Conservation (phyloP, 2,113 vertebrate species). For the Lepisosteus oculatus region DNA sequence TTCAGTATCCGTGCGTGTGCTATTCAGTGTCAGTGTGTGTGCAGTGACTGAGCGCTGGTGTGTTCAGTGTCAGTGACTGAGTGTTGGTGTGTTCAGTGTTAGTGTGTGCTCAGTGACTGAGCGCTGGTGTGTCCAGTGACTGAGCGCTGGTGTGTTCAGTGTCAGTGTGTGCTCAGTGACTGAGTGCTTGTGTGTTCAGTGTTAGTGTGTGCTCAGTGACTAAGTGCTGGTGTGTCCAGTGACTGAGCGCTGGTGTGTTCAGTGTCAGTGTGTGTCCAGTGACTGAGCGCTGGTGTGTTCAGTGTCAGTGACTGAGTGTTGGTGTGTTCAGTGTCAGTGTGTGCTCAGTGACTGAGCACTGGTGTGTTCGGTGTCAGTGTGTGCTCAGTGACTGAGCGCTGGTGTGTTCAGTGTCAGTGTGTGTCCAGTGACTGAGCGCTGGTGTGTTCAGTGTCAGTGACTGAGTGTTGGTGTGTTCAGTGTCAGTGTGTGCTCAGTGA, state of each 20-base stretch:
- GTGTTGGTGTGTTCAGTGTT: too few relatives aligned
- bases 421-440: too few relatives aligned
- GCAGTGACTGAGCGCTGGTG: too few relatives aligned
- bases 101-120: too few relatives aligned
- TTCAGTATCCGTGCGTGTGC: constrained; percentile 10
- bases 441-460: not conserved
- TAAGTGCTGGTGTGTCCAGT: not conserved
- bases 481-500: not conserved
- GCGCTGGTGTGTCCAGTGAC: not conserved
- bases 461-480: not conserved
- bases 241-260: not conserved
- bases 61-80: too few relatives aligned
- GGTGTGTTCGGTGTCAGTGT: too few relatives aligned
- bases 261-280: not conserved
- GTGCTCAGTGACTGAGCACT: too few relatives aligned
- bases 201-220: too few relatives aligned
- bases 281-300: not conserved
- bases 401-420: too few relatives aligned
- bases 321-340: too few relatives aligned
- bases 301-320: not conserved
- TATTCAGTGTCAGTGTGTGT: too few relatives aligned
- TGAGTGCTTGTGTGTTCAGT: not conserved
- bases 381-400: too few relatives aligned
- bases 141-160: not conserved
- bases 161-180: not conserved